Evolutionary conservation across 2,888 invertebrate genomes (phyloP).

Genomic region (Meliscaeva auricollis): DNA sequence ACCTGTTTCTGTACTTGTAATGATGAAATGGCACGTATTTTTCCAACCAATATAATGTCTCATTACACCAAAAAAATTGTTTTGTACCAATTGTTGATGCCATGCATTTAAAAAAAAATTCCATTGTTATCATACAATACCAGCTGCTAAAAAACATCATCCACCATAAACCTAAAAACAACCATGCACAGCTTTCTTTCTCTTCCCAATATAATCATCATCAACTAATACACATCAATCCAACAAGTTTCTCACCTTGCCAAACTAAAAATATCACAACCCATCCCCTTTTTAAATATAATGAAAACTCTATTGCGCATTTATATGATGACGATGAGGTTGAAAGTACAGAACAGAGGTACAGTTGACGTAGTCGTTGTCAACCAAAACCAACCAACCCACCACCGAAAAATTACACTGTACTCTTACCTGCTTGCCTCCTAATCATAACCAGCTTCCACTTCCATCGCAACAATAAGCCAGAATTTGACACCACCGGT

Average conservation of each 20-base stretch:
- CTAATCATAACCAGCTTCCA: constrained; percentile 71
- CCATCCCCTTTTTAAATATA: constrained; percentile 55
- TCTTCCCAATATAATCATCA: constrained; percentile 23
- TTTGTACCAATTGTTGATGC: constrained; percentile 3
- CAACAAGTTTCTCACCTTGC: constrained; percentile 76
- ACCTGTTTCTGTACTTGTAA: too few relatives aligned
- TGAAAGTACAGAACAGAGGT: constrained; percentile 24
- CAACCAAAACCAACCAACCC: too few relatives aligned
- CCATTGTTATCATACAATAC: not conserved
- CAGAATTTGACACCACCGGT: constrained; percentile 52
- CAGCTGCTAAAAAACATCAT: constrained; percentile 35
- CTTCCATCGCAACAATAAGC: constrained; percentile 1
- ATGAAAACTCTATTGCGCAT: constrained; percentile 56
- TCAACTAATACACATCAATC: constrained; percentile 41
- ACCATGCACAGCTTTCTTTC: constrained; percentile 51
- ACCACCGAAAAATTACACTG: constrained; percentile 56
- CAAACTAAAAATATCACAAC: not conserved
- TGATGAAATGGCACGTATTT: constrained; percentile 2
- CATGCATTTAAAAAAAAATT: not conserved
- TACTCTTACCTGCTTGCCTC: constrained; percentile 71
- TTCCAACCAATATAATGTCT: not conserved
- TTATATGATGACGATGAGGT: constrained; percentile 24
- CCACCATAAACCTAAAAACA: not conserved
- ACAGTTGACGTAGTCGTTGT: constrained; percentile 33
- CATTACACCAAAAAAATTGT: not conserved